Percentiles rank a stretch among this genome's conserved stretches.
Evolutionary conservation across 2,797 vertebrate species (phyloP).

Genomic region (Eulemur albifrons): DNA sequence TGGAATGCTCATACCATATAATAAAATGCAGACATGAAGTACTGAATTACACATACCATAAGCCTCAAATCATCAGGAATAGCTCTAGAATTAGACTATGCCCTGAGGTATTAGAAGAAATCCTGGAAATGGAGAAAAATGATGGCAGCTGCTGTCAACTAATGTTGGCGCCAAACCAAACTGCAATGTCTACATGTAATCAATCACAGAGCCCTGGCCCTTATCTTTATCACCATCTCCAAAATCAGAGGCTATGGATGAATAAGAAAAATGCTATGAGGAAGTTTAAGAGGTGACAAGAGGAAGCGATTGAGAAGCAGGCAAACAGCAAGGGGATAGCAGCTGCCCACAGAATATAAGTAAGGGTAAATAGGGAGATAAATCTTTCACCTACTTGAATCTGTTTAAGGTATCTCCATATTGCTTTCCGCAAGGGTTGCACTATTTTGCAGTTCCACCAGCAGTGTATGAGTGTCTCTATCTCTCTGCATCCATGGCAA

Average conservation of each 20-base stretch:
- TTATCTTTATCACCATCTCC: neutral
- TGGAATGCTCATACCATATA: constrained; percentile 64
- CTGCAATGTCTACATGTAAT: neutral
- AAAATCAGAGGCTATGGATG: neutral
- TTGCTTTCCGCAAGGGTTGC: too few species aligned
- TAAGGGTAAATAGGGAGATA: neutral
- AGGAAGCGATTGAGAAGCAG: neutral
- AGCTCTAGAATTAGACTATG: constrained; percentile 20
- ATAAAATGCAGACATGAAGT: constrained; percentile 58
- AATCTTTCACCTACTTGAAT: neutral
- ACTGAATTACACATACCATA: neutral
- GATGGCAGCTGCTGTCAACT: neutral
- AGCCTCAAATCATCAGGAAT: neutral
- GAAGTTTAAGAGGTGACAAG: neutral
- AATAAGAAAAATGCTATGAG: neutral
- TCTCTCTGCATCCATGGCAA: too few species aligned
- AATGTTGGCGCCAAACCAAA: constrained; percentile 24
- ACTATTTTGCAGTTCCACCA: too few species aligned
- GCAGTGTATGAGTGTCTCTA: too few species aligned
- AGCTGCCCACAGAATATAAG: neutral
- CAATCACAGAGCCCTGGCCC: neutral
- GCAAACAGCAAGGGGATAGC: neutral
- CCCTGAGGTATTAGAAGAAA: neutral
- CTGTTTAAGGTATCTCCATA: too few species aligned
- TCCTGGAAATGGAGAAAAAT: constrained; percentile 33